Percentiles rank a stretch among this genome's conserved stretches.
Evolutionary conservation across 2,888 invertebrate species (phyloP).

Genomic region (Spilarctia lutea): DNA sequence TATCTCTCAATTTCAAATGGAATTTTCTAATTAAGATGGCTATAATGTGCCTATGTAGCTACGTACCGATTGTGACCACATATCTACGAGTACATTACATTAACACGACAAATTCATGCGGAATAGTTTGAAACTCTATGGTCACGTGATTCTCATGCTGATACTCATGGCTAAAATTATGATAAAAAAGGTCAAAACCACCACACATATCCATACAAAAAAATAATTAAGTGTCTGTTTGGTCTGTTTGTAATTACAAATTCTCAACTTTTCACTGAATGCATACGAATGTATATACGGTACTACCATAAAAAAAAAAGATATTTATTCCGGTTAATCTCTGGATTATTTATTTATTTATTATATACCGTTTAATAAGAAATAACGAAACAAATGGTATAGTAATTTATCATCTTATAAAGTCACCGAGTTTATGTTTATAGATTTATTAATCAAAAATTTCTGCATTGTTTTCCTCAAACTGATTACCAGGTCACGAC

Average conservation of each 20-base stretch:
- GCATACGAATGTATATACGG: too few relatives aligned
- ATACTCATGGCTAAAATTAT: background rate
- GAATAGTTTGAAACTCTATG: background rate
- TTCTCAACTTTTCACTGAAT: too few relatives aligned
- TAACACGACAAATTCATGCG: background rate
- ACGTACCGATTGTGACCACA: background rate
- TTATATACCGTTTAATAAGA: background rate
- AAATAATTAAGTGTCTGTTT: too few relatives aligned
- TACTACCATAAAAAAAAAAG: too few relatives aligned
- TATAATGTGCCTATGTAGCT: background rate
- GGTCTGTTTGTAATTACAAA: too few relatives aligned
- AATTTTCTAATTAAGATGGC: background rate
- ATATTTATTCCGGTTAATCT: too few relatives aligned
- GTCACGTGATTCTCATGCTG: background rate
- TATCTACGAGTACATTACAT: background rate
- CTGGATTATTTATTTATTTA: too few relatives aligned
- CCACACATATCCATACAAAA: too few relatives aligned
- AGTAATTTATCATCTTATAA: conserved; percentile 32
- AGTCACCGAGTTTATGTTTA: conserved; percentile 45
- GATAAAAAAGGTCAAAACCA: background rate
- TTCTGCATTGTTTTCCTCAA: conserved; percentile 53
- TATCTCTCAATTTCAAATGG: background rate
- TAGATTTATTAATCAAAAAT: conserved; percentile 64
- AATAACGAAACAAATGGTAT: conserved; percentile 5
- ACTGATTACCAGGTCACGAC: conserved; percentile 46